Evolutionary conservation across 2,888 invertebrate species (phyloP).

Genomic region (Stegana nigrithorax): DNA sequence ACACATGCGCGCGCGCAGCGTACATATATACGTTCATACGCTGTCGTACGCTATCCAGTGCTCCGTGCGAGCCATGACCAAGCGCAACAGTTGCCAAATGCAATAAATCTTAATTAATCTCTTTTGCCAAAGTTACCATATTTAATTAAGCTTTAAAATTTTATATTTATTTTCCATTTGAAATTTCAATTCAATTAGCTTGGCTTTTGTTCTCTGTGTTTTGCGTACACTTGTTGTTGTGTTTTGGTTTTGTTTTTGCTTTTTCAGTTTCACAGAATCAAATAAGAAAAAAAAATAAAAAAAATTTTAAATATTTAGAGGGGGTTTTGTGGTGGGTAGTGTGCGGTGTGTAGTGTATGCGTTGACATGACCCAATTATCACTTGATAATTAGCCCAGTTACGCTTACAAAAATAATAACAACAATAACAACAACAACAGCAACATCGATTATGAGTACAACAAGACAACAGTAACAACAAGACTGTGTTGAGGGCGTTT

Average conservation of each 20-base stretch:
- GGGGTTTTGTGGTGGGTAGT: neutral
- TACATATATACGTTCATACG: neutral
- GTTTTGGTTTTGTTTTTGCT: constrained; percentile 1
- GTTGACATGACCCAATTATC: constrained; percentile 56
- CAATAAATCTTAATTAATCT: constrained; percentile 53
- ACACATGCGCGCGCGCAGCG: constrained; percentile 8
- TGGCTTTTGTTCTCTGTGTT: no score
- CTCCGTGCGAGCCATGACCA: no score
- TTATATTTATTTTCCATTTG: constrained; percentile 30
- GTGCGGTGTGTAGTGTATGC: neutral
- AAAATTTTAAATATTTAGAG: neutral
- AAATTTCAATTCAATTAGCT: constrained; percentile 49
- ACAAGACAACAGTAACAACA: no score
- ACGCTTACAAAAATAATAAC: constrained; percentile 21
- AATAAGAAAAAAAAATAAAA: neutral
- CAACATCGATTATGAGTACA: no score
- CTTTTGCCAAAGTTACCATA: constrained; percentile 43
- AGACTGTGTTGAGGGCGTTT: neutral
- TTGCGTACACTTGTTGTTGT: no score
- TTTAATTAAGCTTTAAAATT: constrained; percentile 26
- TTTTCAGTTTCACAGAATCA: constrained; percentile 5
- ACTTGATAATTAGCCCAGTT: constrained; percentile 52
- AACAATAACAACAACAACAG: no score
- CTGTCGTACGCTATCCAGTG: neutral
- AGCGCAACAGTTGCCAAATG: constrained; percentile 39